Evolutionary conservation across 2,888 invertebrate species (phyloP).

Genomic region (Crossocerus cetratus): DNA sequence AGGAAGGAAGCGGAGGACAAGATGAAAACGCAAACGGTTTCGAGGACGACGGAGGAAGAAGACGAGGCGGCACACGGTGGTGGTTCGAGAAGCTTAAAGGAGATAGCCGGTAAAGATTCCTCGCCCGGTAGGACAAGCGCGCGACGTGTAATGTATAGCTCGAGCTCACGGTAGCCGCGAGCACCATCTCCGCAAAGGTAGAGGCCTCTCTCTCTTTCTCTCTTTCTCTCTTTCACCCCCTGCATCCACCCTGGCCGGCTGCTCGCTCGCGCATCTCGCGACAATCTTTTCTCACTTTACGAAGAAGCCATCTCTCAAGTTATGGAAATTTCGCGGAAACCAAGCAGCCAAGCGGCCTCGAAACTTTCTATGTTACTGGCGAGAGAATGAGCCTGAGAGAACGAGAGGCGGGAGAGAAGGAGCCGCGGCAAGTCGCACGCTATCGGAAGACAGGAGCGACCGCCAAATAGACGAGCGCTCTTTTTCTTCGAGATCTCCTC

Average conservation of each 20-base stretch:
- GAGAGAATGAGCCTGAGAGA: slow-evolving; percentile 3
- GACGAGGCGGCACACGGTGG: neutral
- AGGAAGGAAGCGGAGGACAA: slow-evolving; percentile 33
- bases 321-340: slow-evolving; percentile 69
- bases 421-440: neutral
- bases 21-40: slow-evolving; percentile 44
- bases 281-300: slow-evolving; percentile 72
- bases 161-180: slow-evolving; percentile 38
- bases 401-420: slow-evolving; percentile 1
- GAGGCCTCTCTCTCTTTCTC: neutral
- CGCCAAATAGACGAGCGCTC: slow-evolving; percentile 9
- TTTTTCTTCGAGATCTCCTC: slow-evolving; percentile 23
- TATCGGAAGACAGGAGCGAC: slow-evolving; percentile 20
- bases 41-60: slow-evolving; percentile 34
- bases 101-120: slow-evolving; percentile 65
- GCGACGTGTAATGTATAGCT: slow-evolving; percentile 57
- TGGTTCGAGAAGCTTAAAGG: slow-evolving; percentile 64
- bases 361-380: slow-evolving; percentile 45
- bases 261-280: slow-evolving; percentile 33
- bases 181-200: slow-evolving; percentile 38
- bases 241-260: neutral
- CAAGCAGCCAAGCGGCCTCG: slow-evolving; percentile 26
- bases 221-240: neutral
- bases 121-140: slow-evolving; percentile 49
- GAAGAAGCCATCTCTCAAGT: slow-evolving; percentile 71